Conservation (phyloP, 1,140 invertebrate species). For the Lineus longissimus region DNA sequence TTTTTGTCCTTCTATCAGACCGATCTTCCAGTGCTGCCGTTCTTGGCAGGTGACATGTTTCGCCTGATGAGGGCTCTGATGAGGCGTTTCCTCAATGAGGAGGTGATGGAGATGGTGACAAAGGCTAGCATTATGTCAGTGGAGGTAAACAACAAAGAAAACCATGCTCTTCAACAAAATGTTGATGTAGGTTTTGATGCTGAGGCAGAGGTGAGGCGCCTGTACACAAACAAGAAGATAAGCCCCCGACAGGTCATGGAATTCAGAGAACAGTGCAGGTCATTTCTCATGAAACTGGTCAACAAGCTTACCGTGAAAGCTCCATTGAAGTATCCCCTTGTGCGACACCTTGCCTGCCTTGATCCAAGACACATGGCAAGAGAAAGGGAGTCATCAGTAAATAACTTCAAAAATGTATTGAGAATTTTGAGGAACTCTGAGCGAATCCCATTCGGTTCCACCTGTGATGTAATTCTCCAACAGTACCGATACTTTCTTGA, state of each 20-base stretch:
- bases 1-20: slow-evolving; percentile 20
- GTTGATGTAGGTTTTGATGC: slow-evolving; percentile 8
- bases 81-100: slow-evolving; percentile 5
- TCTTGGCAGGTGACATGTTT: slow-evolving; percentile 11
- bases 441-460: no score
- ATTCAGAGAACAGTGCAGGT: slow-evolving; percentile 12
- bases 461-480: no score
- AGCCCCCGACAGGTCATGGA: slow-evolving; percentile 11
- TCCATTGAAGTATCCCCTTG: slow-evolving; percentile 12
- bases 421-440: no score
- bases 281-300: not conserved
- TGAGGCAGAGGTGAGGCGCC: not conserved
- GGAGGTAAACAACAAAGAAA: slow-evolving; percentile 7
- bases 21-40: slow-evolving; percentile 16
- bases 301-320: slow-evolving; percentile 14
- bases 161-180: not conserved
- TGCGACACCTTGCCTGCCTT: slow-evolving; percentile 4
- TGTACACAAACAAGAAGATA: not conserved
- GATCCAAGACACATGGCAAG: slow-evolving; percentile 6
- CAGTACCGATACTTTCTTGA: no score
- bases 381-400: not conserved
- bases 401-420: slow-evolving; percentile 8
- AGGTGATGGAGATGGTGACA: not conserved
- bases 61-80: not conserved
- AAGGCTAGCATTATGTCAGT: slow-evolving; percentile 5